These are phyloP conservation scores for Sinocyclocheilus grahami DNA, from an alignment of 2,113 vertebrate species.

Conservation along the genomic window DNA sequence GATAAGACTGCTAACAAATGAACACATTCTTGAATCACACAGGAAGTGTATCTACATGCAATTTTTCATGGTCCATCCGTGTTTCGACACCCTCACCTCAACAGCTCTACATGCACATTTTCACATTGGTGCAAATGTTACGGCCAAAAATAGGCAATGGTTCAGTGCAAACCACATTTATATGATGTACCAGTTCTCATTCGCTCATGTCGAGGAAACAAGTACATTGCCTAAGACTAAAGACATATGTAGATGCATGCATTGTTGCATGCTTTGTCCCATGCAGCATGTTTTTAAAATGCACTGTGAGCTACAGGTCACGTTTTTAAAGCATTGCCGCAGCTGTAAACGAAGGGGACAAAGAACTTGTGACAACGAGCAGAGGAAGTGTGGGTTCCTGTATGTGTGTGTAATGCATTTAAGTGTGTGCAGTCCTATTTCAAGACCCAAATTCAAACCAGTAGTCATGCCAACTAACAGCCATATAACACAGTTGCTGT, in stretches of 20 bases:
- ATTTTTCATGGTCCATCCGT: neutral
- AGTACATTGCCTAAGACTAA: neutral
- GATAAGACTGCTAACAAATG: neutral
- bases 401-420: neutral
- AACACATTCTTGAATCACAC: conserved; percentile 19
- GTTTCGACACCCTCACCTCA: neutral
- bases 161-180: no score
- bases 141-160: no score
- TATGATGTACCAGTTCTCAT: no score
- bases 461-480: conserved; percentile 28
- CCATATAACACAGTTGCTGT: conserved; percentile 30
- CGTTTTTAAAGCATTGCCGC: neutral
- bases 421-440: neutral
- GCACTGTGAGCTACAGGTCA: neutral
- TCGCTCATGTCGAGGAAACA: no score
- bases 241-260: neutral
- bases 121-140: neutral
- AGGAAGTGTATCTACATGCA: neutral
- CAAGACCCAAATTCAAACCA: conserved; percentile 11
- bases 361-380: neutral
- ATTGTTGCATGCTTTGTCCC: neutral
- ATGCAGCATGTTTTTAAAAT: conserved; percentile 6
- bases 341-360: neutral
- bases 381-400: conserved; percentile 3
- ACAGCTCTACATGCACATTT: neutral